A percentile compares a stretch with the other conserved stretches of the same genome.
Evolutionary conservation across 2,797 vertebrate genomes (phyloP).

Genomic region (Numenius phaeopus): DNA sequence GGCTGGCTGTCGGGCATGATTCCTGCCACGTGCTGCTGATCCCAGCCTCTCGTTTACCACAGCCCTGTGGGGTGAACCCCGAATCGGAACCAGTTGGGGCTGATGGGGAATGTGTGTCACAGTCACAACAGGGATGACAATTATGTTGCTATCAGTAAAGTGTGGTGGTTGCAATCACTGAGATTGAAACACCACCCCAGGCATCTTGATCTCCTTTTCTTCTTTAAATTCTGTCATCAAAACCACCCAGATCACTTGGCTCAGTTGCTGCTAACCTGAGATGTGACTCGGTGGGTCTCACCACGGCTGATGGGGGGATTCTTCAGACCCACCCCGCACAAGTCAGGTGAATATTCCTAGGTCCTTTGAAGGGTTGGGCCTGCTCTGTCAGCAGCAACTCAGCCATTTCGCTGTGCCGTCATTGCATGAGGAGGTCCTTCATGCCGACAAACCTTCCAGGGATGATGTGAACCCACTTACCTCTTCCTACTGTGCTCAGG

Average conservation of each 20-base stretch:
- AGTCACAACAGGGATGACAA: background rate
- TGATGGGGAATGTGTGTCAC: background rate
- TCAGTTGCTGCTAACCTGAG: background rate
- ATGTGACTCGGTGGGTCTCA: fast-evolving
- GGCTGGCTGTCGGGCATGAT: fast-evolving
- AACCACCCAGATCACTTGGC: background rate
- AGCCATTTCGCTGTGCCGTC: background rate
- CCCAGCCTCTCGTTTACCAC: background rate
- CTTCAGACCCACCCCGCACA: background rate
- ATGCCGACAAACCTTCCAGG: background rate
- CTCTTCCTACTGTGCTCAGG: constrained; percentile 41
- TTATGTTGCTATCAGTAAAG: background rate
- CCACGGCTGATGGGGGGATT: background rate
- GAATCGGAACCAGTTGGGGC: background rate
- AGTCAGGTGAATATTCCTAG: background rate
- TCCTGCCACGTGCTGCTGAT: fast-evolving
- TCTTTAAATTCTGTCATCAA: background rate
- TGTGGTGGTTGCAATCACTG: background rate
- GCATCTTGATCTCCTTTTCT: background rate
- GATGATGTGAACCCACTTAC: constrained; percentile 24
- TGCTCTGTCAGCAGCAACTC: background rate
- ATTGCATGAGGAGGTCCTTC: background rate
- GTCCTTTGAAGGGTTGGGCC: background rate
- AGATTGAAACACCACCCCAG: background rate
- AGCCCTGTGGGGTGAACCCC: background rate